phyloP scores from a whole-genome alignment of 1,140 invertebrate genomes.

The Bathynomus jamesi region DNA sequence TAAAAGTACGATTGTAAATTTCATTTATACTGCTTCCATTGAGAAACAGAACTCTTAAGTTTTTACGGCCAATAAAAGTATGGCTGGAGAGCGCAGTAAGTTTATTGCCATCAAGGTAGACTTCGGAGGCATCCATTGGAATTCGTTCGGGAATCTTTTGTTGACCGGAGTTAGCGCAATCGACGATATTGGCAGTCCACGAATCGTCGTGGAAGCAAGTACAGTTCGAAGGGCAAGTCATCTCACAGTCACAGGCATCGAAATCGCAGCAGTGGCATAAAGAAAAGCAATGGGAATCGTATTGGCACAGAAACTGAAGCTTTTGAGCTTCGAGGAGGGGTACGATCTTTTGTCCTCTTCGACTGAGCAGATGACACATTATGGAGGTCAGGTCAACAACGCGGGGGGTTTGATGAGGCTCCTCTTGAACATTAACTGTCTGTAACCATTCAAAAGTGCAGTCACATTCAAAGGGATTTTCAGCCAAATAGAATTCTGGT shows the following conservation, averaged over 20 bases:
- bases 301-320: slow-evolving; percentile 83
- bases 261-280: slow-evolving; percentile 90
- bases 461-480: slow-evolving; percentile 84
- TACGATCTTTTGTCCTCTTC: slow-evolving; percentile 39
- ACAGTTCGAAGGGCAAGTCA: slow-evolving; percentile 85
- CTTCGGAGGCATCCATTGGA: slow-evolving; percentile 83
- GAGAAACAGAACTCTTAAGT: slow-evolving; percentile 68
- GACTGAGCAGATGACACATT: slow-evolving; percentile 45
- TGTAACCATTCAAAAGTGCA: slow-evolving; percentile 78
- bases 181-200: slow-evolving; percentile 85
- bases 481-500: slow-evolving; percentile 82
- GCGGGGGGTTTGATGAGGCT: slow-evolving; percentile 69
- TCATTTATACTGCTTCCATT: slow-evolving; percentile 76
- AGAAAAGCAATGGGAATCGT: slow-evolving; percentile 80
- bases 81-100: slow-evolving; percentile 63
- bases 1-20: slow-evolving; percentile 82
- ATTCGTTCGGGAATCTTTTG: slow-evolving; percentile 68
- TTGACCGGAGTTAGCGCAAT: slow-evolving; percentile 70
- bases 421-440: slow-evolving; percentile 64
- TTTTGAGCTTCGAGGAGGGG: slow-evolving; percentile 63
- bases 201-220: slow-evolving; percentile 86
- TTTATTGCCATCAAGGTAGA: slow-evolving; percentile 83
- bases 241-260: slow-evolving; percentile 86
- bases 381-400: slow-evolving; percentile 74
- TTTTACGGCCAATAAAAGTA: slow-evolving; percentile 82